phyloP scores from a whole-genome alignment of 1,140 invertebrate genomes.

The Tetramorium alpestre region DNA sequence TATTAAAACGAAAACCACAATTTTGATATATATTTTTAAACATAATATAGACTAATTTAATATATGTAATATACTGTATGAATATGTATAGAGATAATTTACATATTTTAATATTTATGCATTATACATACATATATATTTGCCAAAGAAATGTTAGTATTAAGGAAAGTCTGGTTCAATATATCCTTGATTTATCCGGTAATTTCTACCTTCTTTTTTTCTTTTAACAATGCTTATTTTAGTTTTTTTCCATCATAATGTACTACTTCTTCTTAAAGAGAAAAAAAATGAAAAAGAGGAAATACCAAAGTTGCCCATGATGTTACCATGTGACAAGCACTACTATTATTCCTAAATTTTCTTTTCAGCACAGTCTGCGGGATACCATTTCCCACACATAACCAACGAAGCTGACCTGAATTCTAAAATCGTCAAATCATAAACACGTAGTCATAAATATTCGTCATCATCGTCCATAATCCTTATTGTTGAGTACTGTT shows the following conservation, averaged over 20 bases:
- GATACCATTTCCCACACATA: slow-evolving; percentile 62
- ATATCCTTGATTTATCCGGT: background rate
- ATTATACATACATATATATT: background rate
- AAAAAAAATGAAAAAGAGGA: background rate
- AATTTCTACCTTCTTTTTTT: background rate
- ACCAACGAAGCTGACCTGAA: slow-evolving; percentile 41
- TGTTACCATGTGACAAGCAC: slow-evolving; percentile 50
- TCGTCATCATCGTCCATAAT: slow-evolving; percentile 78
- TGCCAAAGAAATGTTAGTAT: background rate
- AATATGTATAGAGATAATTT: background rate
- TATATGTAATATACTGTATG: background rate
- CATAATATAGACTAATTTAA: background rate
- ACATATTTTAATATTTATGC: background rate
- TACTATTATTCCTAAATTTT: background rate
- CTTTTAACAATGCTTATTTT: background rate
- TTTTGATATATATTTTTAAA: background rate
- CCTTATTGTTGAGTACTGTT: slow-evolving; percentile 58
- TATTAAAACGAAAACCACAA: background rate
- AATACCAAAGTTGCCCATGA: background rate
- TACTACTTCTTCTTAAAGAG: background rate
- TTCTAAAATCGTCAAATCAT: slow-evolving; percentile 73
- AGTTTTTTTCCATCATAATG: background rate
- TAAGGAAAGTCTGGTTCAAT: background rate
- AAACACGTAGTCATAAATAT: slow-evolving; percentile 76
- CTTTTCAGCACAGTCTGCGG: slow-evolving; percentile 26